A percentile compares a stretch with the other conserved stretches of the same genome.
phyloP scores from a whole-genome alignment of 2,113 vertebrate species.

The Choloepus hoffmanni region DNA sequence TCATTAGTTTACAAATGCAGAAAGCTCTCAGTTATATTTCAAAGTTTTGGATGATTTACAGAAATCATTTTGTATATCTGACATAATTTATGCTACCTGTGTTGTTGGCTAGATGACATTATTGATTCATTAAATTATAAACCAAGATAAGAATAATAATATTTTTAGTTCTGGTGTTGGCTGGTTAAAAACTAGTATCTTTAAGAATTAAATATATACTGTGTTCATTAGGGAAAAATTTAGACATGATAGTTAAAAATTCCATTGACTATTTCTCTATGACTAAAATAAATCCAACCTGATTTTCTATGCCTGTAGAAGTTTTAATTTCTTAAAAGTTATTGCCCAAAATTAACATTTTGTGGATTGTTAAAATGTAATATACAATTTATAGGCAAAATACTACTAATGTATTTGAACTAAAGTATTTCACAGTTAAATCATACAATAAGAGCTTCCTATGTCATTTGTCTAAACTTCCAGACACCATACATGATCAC shows the following conservation, averaged over 20 bases:
- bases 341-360: too few relatives aligned
- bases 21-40: conserved; percentile 48
- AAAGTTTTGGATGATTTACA: conserved; percentile 11
- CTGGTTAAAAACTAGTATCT: conserved; percentile 33
- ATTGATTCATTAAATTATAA: conserved; percentile 56
- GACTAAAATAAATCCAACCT: conserved; percentile 51
- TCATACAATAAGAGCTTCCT: neutral
- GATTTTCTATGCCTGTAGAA: conserved; percentile 53
- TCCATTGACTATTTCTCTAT: neutral
- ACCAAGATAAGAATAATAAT: conserved; percentile 45
- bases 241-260: too few relatives aligned
- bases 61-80: neutral
- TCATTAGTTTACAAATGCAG: conserved; percentile 61
- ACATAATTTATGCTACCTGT: conserved; percentile 39
- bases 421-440: neutral
- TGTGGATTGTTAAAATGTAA: too few relatives aligned
- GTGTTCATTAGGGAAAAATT: too few relatives aligned
- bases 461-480: neutral
- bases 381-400: too few relatives aligned
- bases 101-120: neutral
- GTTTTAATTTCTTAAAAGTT: conserved; percentile 54
- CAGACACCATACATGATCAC: neutral
- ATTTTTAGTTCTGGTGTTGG: conserved; percentile 6
- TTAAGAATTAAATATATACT: neutral
- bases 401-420: too few relatives aligned